phyloP scores from a whole-genome alignment of 35 echinoderm and acorn worm species.

The Heliocidaris tuberculata region DNA sequence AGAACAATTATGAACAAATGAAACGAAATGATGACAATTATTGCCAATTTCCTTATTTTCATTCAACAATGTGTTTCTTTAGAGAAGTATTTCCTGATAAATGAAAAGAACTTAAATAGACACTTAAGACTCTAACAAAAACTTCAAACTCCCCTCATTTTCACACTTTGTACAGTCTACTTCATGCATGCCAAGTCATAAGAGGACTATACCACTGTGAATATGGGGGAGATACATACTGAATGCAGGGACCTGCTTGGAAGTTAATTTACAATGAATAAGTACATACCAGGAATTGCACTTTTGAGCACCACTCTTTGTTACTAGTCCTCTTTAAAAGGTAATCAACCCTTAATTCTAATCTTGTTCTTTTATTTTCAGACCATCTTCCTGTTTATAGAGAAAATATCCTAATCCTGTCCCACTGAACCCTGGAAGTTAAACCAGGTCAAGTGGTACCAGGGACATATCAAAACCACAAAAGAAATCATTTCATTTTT shows the following conservation, averaged over 20 bases:
- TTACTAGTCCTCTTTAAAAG: not conserved
- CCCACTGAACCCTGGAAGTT: not conserved
- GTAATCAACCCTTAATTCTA: constrained; percentile 23
- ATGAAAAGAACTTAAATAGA: not conserved
- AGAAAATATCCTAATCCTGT: not conserved
- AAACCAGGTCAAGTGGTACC: not conserved
- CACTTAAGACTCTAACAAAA: not conserved
- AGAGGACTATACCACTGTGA: not conserved
- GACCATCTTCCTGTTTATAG: not conserved
- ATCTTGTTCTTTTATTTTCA: constrained; percentile 30
- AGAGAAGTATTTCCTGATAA: not conserved
- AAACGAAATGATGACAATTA: not conserved
- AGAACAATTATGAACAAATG: not conserved
- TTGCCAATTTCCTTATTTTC: not conserved
- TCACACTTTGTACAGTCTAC: not conserved
- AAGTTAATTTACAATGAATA: not conserved
- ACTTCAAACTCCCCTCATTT: not conserved
- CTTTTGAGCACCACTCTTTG: not conserved
- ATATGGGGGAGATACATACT: not conserved
- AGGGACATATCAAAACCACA: not conserved
- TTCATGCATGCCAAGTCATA: not conserved
- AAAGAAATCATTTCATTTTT: not conserved
- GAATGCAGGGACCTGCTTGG: not conserved
- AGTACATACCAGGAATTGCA: not conserved
- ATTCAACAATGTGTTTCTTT: not conserved